These are phyloP conservation scores for Brachirus orientalis DNA, from an alignment of 2,113 vertebrate genomes.

Conservation along the genomic window DNA sequence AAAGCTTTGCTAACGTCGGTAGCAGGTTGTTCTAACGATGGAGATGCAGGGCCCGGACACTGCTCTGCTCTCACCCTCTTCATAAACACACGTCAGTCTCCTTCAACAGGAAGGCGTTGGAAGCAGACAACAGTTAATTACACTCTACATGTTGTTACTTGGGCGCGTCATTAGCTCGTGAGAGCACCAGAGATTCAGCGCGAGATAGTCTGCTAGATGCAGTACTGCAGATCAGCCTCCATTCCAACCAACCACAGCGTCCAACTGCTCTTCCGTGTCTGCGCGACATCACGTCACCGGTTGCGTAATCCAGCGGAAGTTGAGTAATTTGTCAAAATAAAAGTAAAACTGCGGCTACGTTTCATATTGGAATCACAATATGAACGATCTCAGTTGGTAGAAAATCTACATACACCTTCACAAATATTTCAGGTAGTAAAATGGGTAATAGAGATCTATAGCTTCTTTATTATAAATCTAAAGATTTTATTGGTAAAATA, in stretches of 20 bases:
- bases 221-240: conserved; percentile 68
- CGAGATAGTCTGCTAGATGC: conserved; percentile 72
- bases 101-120: neutral
- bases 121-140: neutral
- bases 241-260: conserved; percentile 48
- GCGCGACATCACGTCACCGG: neutral
- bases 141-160: conserved; percentile 51
- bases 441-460: too few relatives aligned
- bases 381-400: too few relatives aligned
- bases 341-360: neutral
- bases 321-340: neutral
- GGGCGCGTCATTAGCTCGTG: conserved; percentile 29
- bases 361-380: neutral
- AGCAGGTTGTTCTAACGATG: conserved; percentile 52
- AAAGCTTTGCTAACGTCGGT: conserved; percentile 35
- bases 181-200: conserved; percentile 44
- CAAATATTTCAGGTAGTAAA: too few relatives aligned
- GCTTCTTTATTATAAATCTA: too few relatives aligned
- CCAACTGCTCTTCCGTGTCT: conserved; percentile 42
- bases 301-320: neutral
- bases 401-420: too few relatives aligned
- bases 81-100: conserved; percentile 9
- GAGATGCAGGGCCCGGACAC: conserved; percentile 60
- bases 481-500: too few relatives aligned
- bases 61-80: conserved; percentile 32